These are phyloP conservation scores for Drosophila quinaria DNA, from an alignment of 2,888 invertebrate species.

Conservation along the genomic window DNA sequence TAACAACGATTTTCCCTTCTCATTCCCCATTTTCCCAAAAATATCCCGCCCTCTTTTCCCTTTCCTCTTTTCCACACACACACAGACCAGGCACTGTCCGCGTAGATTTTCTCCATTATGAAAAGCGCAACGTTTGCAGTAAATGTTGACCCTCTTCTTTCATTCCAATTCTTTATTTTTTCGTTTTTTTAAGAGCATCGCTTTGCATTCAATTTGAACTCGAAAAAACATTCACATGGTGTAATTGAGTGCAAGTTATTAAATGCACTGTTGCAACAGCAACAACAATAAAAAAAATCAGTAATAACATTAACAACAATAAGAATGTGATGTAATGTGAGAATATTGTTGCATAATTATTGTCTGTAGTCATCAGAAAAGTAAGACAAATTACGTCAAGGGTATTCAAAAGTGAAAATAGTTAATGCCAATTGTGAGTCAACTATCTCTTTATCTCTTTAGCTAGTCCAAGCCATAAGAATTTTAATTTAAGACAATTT, in stretches of 20 bases:
- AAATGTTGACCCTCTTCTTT: slow-evolving; percentile 51
- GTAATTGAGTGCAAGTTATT: slow-evolving; percentile 70
- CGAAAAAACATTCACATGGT: slow-evolving; percentile 50
- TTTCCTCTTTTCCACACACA: neutral
- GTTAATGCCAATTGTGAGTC: too few relatives aligned
- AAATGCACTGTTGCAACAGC: slow-evolving; percentile 45
- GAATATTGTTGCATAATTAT: slow-evolving; percentile 11
- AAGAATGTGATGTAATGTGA: neutral
- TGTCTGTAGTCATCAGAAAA: slow-evolving; percentile 8
- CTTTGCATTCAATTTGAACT: slow-evolving; percentile 65
- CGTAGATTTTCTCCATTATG: slow-evolving; percentile 43
- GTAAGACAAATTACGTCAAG: slow-evolving; percentile 11
- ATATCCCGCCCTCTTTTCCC: too few relatives aligned
- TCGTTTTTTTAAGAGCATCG: slow-evolving; percentile 38
- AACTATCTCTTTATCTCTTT: too few relatives aligned
- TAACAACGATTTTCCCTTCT: slow-evolving; percentile 10
- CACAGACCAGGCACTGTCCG: slow-evolving; percentile 2
- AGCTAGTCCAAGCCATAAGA: too few relatives aligned
- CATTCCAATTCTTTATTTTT: slow-evolving; percentile 4
- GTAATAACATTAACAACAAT: slow-evolving; percentile 10
- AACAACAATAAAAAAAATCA: slow-evolving; percentile 5
- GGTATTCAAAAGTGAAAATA: neutral
- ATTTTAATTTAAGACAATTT: too few relatives aligned
- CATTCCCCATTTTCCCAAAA: neutral
- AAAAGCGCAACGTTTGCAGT: slow-evolving; percentile 54